Percentiles rank a stretch among this genome's conserved stretches.
phyloP scores from a whole-genome alignment of 2,113 vertebrate species.

The Hippopotamus amphibius region DNA sequence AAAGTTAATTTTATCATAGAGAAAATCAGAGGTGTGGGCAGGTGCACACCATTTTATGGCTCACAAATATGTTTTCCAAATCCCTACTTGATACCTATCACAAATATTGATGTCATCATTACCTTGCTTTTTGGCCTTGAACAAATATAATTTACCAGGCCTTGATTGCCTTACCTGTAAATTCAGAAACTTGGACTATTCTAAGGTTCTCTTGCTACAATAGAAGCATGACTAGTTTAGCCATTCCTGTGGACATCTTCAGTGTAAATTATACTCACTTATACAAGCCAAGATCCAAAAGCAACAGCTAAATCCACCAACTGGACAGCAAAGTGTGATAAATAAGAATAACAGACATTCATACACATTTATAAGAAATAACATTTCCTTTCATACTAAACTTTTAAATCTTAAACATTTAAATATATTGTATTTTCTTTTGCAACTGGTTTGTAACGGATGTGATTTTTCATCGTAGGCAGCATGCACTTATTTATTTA shows the following conservation, averaged over 20 bases:
- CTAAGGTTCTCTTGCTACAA: not conserved
- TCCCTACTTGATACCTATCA: not conserved
- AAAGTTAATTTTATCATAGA: not conserved
- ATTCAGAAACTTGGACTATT: not conserved
- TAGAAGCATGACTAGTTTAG: not conserved
- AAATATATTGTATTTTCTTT: constrained; percentile 17
- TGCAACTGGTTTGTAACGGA: not conserved
- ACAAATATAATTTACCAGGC: not conserved
- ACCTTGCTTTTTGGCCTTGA: constrained; percentile 43
- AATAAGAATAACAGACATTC: not conserved
- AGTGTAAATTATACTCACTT: not conserved
- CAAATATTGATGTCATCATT: not conserved
- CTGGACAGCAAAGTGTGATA: not conserved
- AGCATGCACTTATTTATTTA: not conserved
- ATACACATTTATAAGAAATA: constrained; percentile 3
- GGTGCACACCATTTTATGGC: not conserved
- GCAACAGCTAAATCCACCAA: not conserved
- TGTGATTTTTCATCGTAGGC: not conserved
- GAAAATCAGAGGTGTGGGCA: not conserved
- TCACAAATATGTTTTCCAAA: not conserved
- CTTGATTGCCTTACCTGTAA: not conserved
- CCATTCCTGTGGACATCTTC: not conserved
- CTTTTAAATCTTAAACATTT: constrained; percentile 8
- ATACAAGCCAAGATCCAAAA: not conserved
- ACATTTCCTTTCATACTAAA: not conserved